phyloP scores from a whole-genome alignment of 1,140 invertebrate species.

The Melanaphis sacchari region DNA sequence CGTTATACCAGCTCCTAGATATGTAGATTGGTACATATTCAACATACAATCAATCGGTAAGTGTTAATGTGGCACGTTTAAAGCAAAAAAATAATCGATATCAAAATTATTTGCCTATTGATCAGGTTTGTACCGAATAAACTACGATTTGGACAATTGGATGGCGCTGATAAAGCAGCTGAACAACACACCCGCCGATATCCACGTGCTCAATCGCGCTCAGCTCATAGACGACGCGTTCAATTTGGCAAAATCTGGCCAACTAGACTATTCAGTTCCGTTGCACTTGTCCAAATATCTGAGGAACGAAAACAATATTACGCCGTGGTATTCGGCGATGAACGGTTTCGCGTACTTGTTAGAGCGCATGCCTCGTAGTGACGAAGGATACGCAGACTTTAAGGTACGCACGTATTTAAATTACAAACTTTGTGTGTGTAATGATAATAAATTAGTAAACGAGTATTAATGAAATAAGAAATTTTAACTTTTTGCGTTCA shows the following conservation, averaged over 20 bases:
- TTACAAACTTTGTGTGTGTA: background rate
- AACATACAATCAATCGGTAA: conserved; percentile 26
- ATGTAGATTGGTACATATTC: conserved; percentile 30
- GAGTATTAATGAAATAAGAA: background rate
- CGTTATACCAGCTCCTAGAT: rapidly evolving
- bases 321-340: conserved; percentile 81
- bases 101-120: background rate
- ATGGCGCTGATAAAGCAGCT: conserved; percentile 68
- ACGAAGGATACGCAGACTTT: conserved; percentile 67
- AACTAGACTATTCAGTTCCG: conserved; percentile 56
- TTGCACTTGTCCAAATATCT: conserved; percentile 57
- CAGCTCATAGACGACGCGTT: conserved; percentile 85
- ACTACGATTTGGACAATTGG: conserved; percentile 78
- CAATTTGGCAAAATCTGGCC: conserved; percentile 72
- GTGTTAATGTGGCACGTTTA: background rate
- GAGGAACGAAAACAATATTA: conserved; percentile 74
- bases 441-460: background rate
- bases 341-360: conserved; percentile 13
- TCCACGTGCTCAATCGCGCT: conserved; percentile 72
- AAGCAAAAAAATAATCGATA: background rate
- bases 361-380: background rate
- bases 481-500: background rate
- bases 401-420: background rate
- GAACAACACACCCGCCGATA: conserved; percentile 64
- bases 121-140: conserved; percentile 76